Conservation (phyloP, 2,113 vertebrate species). For the Strix uralensis region DNA sequence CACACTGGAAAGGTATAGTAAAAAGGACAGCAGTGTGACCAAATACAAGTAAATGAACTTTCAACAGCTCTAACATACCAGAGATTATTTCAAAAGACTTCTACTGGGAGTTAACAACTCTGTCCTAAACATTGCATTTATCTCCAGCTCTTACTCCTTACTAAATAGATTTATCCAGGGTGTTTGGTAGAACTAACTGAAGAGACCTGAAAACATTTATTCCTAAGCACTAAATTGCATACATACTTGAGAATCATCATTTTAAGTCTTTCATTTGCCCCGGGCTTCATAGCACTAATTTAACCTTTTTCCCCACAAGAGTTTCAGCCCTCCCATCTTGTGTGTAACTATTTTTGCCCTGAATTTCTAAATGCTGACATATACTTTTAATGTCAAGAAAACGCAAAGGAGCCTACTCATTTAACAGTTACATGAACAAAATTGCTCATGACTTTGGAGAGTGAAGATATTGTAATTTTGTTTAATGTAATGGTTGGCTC, state of each 20-base stretch:
- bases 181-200: neutral
- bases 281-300: neutral
- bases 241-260: accelerated
- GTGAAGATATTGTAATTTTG: neutral
- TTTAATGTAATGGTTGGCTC: neutral
- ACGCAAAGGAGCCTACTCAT: neutral
- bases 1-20: neutral
- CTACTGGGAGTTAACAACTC: neutral
- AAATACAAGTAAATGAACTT: neutral
- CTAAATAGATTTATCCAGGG: neutral
- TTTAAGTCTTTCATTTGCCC: neutral
- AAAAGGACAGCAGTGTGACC: neutral
- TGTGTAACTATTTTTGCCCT: neutral
- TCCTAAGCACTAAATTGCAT: neutral
- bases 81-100: neutral
- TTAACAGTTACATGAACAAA: neutral
- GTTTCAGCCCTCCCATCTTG: neutral
- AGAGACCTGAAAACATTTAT: neutral
- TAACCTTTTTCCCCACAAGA: neutral
- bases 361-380: neutral
- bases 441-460: accelerated
- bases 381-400: neutral
- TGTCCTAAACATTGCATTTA: neutral
- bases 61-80: neutral
- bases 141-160: neutral